These are phyloP conservation scores for Podotricha telesiphe DNA, from an alignment of 2,888 invertebrate species.

Conservation along the genomic window DNA sequence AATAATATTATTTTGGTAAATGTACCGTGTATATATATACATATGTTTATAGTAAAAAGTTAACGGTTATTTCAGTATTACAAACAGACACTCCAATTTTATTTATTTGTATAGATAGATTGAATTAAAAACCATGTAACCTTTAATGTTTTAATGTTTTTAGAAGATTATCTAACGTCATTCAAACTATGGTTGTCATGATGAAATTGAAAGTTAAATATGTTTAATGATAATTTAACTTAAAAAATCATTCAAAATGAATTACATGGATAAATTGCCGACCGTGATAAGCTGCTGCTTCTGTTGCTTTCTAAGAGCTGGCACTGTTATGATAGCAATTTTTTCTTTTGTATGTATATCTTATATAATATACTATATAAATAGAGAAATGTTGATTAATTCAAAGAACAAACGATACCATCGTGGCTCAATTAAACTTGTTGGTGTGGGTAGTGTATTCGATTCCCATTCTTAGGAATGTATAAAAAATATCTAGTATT, in stretches of 20 bases:
- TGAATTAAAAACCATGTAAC: neutral
- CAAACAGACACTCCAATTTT: no score
- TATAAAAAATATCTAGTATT: no score
- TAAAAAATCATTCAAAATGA: conserved; percentile 45
- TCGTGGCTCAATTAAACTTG: no score
- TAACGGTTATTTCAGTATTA: no score
- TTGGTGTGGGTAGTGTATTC: no score
- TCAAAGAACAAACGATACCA: no score
- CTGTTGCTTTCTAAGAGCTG: conserved; percentile 69
- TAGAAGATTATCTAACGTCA: conserved; percentile 22
- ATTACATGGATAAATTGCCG: conserved; percentile 64
- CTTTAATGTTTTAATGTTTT: neutral
- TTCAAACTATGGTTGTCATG: conserved; percentile 1
- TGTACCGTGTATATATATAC: no score
- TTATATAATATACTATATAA: neutral
- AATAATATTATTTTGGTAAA: no score
- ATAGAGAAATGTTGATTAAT: no score
- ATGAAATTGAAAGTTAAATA: conserved; percentile 18
- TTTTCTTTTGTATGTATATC: conserved; percentile 60
- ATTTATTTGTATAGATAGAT: no score
- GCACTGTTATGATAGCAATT: conserved; percentile 64
- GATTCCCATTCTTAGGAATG: no score
- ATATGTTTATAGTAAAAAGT: no score
- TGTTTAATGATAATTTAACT: conserved; percentile 20
- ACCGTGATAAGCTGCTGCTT: conserved; percentile 74